These are phyloP conservation scores for Dromiciops gliroides DNA, from an alignment of 2,113 vertebrate genomes.

Conservation along the genomic window DNA sequence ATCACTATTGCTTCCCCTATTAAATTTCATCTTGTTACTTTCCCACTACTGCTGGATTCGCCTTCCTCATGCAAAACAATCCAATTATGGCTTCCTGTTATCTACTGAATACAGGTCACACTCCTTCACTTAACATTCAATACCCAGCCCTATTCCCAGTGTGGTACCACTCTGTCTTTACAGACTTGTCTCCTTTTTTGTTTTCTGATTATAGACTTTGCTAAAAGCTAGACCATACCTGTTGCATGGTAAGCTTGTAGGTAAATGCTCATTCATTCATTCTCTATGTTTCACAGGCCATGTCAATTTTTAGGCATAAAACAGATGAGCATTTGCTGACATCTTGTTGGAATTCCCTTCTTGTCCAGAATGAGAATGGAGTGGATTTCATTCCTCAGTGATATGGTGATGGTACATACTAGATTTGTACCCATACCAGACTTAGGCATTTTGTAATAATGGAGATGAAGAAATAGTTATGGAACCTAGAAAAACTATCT, in stretches of 20 bases:
- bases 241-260: background rate
- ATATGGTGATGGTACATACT: background rate
- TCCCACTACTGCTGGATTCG: background rate
- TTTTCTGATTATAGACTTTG: background rate
- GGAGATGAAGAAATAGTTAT: background rate
- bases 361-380: background rate
- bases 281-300: background rate
- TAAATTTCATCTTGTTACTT: background rate
- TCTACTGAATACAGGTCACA: background rate
- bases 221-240: background rate
- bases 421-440: background rate
- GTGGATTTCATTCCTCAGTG: background rate
- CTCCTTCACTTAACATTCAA: background rate
- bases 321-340: background rate
- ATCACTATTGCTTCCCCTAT: background rate
- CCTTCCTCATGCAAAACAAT: background rate
- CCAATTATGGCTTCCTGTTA: background rate
- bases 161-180: background rate
- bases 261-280: background rate
- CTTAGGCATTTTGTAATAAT: background rate
- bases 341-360: background rate
- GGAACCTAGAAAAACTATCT: background rate
- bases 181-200: background rate
- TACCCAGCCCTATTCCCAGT: background rate
- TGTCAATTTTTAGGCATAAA: background rate